These are phyloP conservation scores for Athene cunicularia DNA, from an alignment of 2,113 vertebrate species.

Conservation along the genomic window DNA sequence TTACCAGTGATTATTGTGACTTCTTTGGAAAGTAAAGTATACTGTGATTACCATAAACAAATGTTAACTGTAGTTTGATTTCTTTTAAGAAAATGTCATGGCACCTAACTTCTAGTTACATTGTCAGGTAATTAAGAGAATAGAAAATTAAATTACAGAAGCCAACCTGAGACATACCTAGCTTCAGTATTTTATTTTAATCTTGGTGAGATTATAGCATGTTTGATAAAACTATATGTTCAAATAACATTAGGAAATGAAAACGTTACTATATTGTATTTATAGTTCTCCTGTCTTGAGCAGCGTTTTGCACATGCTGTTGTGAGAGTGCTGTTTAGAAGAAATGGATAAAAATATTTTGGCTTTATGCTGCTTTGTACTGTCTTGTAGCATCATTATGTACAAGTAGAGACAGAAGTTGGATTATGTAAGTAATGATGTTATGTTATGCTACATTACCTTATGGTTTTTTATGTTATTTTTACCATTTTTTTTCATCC, in stretches of 20 bases:
- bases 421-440: neutral
- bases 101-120: neutral
- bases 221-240: neutral
- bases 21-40: slow-evolving; percentile 8
- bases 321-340: neutral
- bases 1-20: neutral
- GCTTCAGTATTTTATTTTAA: neutral
- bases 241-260: neutral
- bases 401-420: neutral
- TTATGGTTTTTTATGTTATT: neutral
- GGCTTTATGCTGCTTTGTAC: neutral
- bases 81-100: slow-evolving; percentile 25
- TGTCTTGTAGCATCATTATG: neutral
- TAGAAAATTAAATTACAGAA: slow-evolving; percentile 8
- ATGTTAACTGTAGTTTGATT: slow-evolving; percentile 19
- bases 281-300: neutral
- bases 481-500: neutral
- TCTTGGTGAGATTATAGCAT: neutral
- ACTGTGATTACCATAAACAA: slow-evolving; percentile 34
- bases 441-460: neutral
- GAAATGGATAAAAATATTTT: neutral
- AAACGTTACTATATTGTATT: neutral
- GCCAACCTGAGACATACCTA: neutral
- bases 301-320: neutral
- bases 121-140: neutral